Percentiles rank a stretch among this genome's conserved stretches.
Evolutionary conservation across 2,113 vertebrate genomes (phyloP).

Genomic region (Melanotaenia duboulayi): DNA sequence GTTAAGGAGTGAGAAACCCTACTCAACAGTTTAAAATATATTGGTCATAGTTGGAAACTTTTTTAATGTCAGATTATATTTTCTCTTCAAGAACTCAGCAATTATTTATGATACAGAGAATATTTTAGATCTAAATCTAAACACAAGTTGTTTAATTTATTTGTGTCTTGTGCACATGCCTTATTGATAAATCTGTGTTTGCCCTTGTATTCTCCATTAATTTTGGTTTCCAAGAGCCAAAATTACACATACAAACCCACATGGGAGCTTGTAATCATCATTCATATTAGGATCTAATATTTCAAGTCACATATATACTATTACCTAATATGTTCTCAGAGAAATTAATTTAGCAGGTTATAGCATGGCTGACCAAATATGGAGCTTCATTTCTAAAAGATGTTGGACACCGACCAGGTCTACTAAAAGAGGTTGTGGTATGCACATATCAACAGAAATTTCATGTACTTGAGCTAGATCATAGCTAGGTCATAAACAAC

Average conservation of each 20-base stretch:
- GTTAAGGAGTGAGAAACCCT: too few species aligned
- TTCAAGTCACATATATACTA: not conserved
- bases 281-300: not conserved
- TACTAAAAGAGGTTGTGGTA: not conserved
- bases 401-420: slow-evolving; percentile 10
- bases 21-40: too few species aligned
- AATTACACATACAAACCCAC: not conserved
- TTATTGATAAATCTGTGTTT: not conserved
- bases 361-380: slow-evolving; percentile 31
- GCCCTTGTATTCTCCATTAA: not conserved
- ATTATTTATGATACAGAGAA: too few species aligned
- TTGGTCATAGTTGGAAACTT: too few species aligned
- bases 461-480: not conserved
- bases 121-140: too few species aligned
- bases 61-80: too few species aligned
- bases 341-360: not conserved
- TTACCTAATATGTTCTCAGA: not conserved
- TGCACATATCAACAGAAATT: not conserved
- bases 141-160: too few species aligned
- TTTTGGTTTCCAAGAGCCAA: not conserved
- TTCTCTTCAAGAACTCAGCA: too few species aligned
- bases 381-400: slow-evolving; percentile 6
- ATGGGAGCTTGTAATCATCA: not conserved
- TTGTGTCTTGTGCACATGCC: too few species aligned
- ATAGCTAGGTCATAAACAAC: not conserved